These are phyloP conservation scores for Leucophora obtusa DNA, from an alignment of 2,888 invertebrate genomes.

Conservation along the genomic window DNA sequence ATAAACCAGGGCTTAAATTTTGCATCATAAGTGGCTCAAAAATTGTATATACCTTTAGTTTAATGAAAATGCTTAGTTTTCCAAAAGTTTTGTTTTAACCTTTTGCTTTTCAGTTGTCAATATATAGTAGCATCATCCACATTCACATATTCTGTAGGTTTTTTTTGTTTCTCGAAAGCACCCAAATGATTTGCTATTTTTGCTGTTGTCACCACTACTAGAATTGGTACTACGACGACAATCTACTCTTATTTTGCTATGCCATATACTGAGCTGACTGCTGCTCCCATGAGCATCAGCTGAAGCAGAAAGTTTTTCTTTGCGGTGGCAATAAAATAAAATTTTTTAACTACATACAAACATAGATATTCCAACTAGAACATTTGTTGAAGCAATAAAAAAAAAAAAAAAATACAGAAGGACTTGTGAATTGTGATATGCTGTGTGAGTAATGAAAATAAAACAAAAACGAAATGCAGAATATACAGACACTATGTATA, in stretches of 20 bases:
- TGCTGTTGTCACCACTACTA: conserved; percentile 42
- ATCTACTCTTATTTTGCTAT: background rate
- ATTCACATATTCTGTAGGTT: background rate
- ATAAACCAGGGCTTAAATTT: no score
- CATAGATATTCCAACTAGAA: conserved; percentile 7
- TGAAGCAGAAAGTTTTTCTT: conserved; percentile 56
- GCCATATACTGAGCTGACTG: conserved; percentile 6
- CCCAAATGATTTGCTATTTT: conserved; percentile 58
- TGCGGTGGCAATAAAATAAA: conserved; percentile 57
- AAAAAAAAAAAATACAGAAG: background rate
- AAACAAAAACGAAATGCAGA: conserved; percentile 13
- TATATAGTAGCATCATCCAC: background rate
- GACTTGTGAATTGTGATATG: background rate
- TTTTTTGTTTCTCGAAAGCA: conserved; percentile 35
- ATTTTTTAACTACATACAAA: conserved; percentile 1
- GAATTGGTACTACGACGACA: background rate
- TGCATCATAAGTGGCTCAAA: no score
- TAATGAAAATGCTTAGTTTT: no score
- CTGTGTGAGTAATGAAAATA: background rate
- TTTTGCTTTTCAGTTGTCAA: no score
- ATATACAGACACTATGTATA: background rate
- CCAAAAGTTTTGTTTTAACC: no score
- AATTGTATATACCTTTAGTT: no score
- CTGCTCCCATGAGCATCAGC: conserved; percentile 53
- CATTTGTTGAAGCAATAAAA: conserved; percentile 38